These are phyloP conservation scores for Acleris literana DNA, from an alignment of 2,888 invertebrate genomes.

Conservation along the genomic window DNA sequence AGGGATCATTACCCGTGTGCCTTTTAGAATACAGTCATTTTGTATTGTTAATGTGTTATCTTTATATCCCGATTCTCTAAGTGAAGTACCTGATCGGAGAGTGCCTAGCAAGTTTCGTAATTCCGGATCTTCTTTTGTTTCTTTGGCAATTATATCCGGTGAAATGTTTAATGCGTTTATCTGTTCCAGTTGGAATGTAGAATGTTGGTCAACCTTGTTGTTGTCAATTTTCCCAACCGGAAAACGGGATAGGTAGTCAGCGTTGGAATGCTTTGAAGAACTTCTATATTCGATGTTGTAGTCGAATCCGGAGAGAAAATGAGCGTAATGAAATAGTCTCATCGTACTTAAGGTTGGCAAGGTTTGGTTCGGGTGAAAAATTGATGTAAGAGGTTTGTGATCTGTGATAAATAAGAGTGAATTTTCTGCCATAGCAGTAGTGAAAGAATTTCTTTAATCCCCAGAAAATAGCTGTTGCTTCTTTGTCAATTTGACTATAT, in stretches of 20 bases:
- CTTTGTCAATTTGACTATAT: slow-evolving; percentile 56
- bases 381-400: slow-evolving; percentile 45
- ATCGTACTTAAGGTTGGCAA: slow-evolving; percentile 40
- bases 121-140: slow-evolving; percentile 34
- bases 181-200: slow-evolving; percentile 38
- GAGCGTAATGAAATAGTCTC: slow-evolving; percentile 43
- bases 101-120: background rate
- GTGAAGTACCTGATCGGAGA: too few species aligned
- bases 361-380: slow-evolving; percentile 48
- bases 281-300: slow-evolving; percentile 40
- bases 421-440: slow-evolving; percentile 52
- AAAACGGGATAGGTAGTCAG: slow-evolving; percentile 9
- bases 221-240: slow-evolving; percentile 6
- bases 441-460: slow-evolving; percentile 51
- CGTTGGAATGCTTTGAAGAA: slow-evolving; percentile 27
- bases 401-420: slow-evolving; percentile 52
- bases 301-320: slow-evolving; percentile 43
- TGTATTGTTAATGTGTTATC: slow-evolving; percentile 36
- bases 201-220: slow-evolving; percentile 18
- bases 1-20: slow-evolving; percentile 26
- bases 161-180: slow-evolving; percentile 18
- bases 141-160: slow-evolving; percentile 10
- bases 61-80: slow-evolving; percentile 10
- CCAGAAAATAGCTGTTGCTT: slow-evolving; percentile 52
- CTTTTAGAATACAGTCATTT: slow-evolving; percentile 38